Evolutionary conservation across 2,888 invertebrate genomes (phyloP).

Genomic region (Myopa testacea): DNA sequence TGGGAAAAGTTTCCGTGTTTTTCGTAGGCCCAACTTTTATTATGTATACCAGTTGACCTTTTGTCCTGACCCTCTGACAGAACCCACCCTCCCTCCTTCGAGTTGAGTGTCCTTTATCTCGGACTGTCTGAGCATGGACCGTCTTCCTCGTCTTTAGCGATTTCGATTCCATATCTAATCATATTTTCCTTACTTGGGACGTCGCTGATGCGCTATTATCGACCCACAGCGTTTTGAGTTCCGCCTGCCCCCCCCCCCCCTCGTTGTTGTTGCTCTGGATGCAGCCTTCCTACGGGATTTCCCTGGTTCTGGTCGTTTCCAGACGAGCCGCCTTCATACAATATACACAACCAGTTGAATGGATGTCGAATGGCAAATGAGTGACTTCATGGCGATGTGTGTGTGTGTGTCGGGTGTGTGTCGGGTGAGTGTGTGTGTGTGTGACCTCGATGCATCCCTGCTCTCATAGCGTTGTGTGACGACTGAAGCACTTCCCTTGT

Average conservation of each 20-base stretch:
- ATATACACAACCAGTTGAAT: slow-evolving; percentile 12
- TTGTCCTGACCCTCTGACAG: no score
- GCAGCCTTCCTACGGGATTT: slow-evolving; percentile 15
- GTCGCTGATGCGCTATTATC: slow-evolving; percentile 10
- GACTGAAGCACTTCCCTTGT: slow-evolving; percentile 24
- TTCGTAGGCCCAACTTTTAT: slow-evolving; percentile 9
- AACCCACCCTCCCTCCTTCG: neutral
- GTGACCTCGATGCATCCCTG: slow-evolving; percentile 20
- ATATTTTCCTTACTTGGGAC: neutral
- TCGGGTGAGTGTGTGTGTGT: neutral
- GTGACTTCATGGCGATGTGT: slow-evolving; percentile 15
- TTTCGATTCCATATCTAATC: slow-evolving; percentile 1
- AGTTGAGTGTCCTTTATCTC: neutral
- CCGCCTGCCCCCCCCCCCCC: neutral
- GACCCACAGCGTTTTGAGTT: slow-evolving; percentile 23
- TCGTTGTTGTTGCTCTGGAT: neutral
- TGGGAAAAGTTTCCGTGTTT: slow-evolving; percentile 38
- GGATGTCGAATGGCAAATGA: slow-evolving; percentile 1
- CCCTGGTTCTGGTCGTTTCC: slow-evolving; percentile 36
- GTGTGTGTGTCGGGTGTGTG: slow-evolving; percentile 10
- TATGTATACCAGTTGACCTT: neutral
- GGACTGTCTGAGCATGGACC: neutral
- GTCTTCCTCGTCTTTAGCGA: neutral
- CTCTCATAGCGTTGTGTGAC: slow-evolving; percentile 12
- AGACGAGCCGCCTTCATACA: slow-evolving; percentile 2